Evolutionary conservation across 2,888 invertebrate species (phyloP), one percentile per base, ranked within the genome.

Genomic region (Ectemnius continuus): DNA sequence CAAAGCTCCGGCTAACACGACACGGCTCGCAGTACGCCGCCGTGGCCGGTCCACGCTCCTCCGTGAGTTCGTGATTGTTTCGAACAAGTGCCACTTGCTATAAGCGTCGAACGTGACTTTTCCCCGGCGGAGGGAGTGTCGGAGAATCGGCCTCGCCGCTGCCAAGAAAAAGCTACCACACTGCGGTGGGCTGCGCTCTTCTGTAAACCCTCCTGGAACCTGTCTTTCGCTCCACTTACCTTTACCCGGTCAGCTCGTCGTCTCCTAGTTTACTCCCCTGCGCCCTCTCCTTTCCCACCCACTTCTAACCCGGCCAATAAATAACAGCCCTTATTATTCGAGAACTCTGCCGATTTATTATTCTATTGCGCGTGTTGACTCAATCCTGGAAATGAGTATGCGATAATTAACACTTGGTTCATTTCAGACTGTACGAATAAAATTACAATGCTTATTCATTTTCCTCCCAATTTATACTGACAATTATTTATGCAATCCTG

Each of bases 31-130:
- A 14, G 16, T 52, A 57, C 18, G 65, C 23, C 18, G 65, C 23
- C 36, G 60, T 23, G 0, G 23, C 52, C 18, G 64, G 16, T 61
- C 65, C n/a, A 62, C 67, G 3, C 6, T 36, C 36, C 36, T 73
- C 67, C 63, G 70, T 58, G 57, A 58, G 64, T 67, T 76, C 79
- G 77, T 76, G 76, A 82, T 82, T 83, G 81, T 83, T 83, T 75
- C 76, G 65, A 75, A 76, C 79, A 68, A 83, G 76, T 76, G 78
- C 68, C 83, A 80, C 83, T 83, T 61, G 64, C 62, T 69, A 69
- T 77, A 78, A 83, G 75, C 79, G 77, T 74, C 72, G 81, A 81
- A 83, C 82, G 82, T 83, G 82, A 83, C 82, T 81, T 83, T 81
- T 79, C 63, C 78, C 73, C 59, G 71, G 63, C 69, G 71, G 58